phyloP scores from a whole-genome alignment of 1,140 invertebrate genomes.

The Linepithema humile region DNA sequence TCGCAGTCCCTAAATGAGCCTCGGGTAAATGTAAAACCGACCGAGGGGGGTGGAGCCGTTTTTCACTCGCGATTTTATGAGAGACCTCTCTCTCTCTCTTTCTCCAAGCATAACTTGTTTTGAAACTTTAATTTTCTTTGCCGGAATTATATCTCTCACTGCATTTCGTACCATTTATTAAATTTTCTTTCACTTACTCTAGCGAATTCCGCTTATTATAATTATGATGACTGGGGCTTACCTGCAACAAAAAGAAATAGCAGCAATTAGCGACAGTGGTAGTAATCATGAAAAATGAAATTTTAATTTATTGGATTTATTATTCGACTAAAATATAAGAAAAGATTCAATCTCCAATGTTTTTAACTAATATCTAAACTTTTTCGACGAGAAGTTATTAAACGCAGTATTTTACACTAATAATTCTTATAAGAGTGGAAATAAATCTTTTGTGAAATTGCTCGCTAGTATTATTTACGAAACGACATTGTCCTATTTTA shows the following conservation, averaged over 20 bases:
- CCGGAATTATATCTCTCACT: slow-evolving; percentile 26
- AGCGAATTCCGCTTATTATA: not conserved
- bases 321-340: not conserved
- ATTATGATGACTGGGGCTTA: not conserved
- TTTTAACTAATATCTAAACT: not conserved
- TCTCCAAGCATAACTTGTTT: slow-evolving; percentile 3
- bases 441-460: not conserved
- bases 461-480: not conserved
- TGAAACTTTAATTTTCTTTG: slow-evolving; percentile 37
- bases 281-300: not conserved
- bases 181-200: slow-evolving; percentile 29
- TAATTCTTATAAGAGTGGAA: not conserved
- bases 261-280: not conserved
- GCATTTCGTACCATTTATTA: not conserved
- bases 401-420: not conserved
- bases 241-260: slow-evolving; percentile 48
- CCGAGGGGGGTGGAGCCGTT: not conserved
- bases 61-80: slow-evolving; percentile 18
- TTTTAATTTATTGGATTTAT: no score
- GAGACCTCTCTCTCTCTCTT: not conserved
- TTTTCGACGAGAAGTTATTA: not conserved
- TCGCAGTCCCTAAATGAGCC: slow-evolving; percentile 20
- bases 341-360: not conserved
- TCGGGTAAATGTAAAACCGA: slow-evolving; percentile 10
- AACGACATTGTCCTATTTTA: not conserved